Evolutionary conservation across 2,113 vertebrate species (phyloP).

Genomic region (Epinephelus moara): DNA sequence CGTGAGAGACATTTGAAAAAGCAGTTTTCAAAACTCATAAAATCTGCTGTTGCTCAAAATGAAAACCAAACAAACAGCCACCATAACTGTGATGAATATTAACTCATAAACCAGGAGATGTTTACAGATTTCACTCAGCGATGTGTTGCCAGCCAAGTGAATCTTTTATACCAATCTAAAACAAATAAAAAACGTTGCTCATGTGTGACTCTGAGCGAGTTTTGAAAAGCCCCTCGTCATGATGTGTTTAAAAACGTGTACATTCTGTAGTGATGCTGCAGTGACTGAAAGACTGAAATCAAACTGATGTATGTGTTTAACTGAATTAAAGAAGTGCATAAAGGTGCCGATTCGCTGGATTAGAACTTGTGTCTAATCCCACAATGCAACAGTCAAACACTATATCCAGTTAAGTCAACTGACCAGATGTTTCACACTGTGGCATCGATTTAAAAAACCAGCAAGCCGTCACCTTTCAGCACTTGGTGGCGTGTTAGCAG

Average conservation of each 20-base stretch:
- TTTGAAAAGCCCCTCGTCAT: neutral
- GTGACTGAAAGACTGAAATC: neutral
- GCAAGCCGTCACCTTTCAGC: slow-evolving; percentile 44
- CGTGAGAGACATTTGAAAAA: neutral
- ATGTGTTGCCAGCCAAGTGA: neutral
- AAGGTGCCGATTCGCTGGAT: slow-evolving; percentile 31
- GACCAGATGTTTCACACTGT: slow-evolving; percentile 10
- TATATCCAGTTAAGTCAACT: neutral
- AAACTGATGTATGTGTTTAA: neutral
- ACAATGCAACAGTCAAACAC: slow-evolving; percentile 38
- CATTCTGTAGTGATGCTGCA: neutral
- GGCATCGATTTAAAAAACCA: slow-evolving; percentile 2
- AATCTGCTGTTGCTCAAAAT: slow-evolving; percentile 13
- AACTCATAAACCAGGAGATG: neutral
- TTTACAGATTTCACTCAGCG: neutral
- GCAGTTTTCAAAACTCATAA: slow-evolving; percentile 2
- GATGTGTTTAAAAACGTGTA: neutral
- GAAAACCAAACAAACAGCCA: slow-evolving; percentile 7
- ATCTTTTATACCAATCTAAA: slow-evolving; percentile 23
- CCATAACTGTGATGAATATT: neutral
- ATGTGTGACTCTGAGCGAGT: neutral
- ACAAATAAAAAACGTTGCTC: neutral
- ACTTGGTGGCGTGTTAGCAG: neutral
- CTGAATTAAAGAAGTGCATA: slow-evolving; percentile 1
- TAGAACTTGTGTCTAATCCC: neutral